Percentiles rank a stretch among this genome's conserved stretches.
phyloP scores from a whole-genome alignment of 2,113 vertebrate species.

The Casuarius casuarius region DNA sequence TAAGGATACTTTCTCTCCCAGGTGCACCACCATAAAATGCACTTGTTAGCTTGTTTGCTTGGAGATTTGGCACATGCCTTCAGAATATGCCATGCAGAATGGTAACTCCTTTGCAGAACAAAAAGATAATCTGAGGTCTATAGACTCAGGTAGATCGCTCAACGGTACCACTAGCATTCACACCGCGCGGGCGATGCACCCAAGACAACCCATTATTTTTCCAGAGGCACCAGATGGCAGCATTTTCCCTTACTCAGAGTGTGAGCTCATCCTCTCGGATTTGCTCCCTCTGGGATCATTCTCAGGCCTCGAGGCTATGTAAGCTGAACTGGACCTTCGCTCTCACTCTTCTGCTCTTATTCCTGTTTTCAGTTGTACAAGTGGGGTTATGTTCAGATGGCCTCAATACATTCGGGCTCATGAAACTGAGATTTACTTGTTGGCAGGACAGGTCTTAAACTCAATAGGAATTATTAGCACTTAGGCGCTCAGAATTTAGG shows the following conservation, averaged over 20 bases:
- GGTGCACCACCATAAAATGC: not conserved
- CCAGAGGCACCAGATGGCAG: slow-evolving; percentile 66
- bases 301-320: not conserved
- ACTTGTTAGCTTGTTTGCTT: not conserved
- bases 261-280: slow-evolving; percentile 28
- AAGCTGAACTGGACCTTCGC: not conserved
- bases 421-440: not conserved
- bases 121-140: not conserved
- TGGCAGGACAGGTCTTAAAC: not conserved
- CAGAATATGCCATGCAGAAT: not conserved
- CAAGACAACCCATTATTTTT: not conserved
- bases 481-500: not conserved
- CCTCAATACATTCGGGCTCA: not conserved
- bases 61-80: not conserved
- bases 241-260: slow-evolving; percentile 7
- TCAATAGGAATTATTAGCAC: not conserved
- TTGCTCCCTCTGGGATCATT: not conserved
- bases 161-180: not conserved
- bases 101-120: not conserved
- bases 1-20: not conserved
- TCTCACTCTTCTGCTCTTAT: not conserved
- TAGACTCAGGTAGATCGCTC: not conserved
- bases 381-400: not conserved
- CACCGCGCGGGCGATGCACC: not conserved
- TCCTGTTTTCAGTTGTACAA: not conserved